Evolutionary conservation across 23 tunicate species (phyloP), one percentile per base, ranked within the genome.

Genomic region (Phallusia fumigata): DNA sequence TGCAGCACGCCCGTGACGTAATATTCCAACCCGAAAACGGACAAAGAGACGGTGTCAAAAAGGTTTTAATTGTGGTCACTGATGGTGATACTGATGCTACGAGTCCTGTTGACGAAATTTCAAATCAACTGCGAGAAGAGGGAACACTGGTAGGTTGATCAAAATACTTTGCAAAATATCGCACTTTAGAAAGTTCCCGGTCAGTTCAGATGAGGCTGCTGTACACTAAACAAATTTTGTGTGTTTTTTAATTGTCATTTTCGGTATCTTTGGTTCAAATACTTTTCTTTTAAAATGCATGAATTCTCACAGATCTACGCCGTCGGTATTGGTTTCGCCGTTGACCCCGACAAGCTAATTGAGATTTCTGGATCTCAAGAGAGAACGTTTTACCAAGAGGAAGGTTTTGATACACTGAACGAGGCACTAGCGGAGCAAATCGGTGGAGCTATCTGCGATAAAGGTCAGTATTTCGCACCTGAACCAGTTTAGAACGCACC

Each of bases 71-170:
- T 24, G 69, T 58, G 26, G 69, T 58, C 26, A 58, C 69, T 13
- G 69, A 58, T 58, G 69, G 69, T 58, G 69, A 58, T 13, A 21
- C 69, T 13, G 69, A 58, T 16, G 69, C 69, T 58, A 58, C 69
- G 15, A 58, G 69, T 58, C 69, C 69, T 1, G 69, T 58, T 21
- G 69, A 58, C 15, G 69, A 58, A 58, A 58, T 58, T 3, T 58
- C 69, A 24, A 22, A 58, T 21, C 69, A 58, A 58, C 69, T 58
- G 5, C 8, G 16, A 24, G 69, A 58, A 22, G 69, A 58, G 28
- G 69, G 69, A 58, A 58, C 69, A 22, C 69, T 58, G 69, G 69
- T 58, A 58, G 13, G 69, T 58, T 58, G 15, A 24, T 58, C 10
- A 5, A 3, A 3, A 40, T 40, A 10, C 47, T n/a, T 40, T 40